Evolutionary conservation across 2,888 invertebrate genomes (phyloP).

Genomic region (Caenorhabditis sp.): DNA sequence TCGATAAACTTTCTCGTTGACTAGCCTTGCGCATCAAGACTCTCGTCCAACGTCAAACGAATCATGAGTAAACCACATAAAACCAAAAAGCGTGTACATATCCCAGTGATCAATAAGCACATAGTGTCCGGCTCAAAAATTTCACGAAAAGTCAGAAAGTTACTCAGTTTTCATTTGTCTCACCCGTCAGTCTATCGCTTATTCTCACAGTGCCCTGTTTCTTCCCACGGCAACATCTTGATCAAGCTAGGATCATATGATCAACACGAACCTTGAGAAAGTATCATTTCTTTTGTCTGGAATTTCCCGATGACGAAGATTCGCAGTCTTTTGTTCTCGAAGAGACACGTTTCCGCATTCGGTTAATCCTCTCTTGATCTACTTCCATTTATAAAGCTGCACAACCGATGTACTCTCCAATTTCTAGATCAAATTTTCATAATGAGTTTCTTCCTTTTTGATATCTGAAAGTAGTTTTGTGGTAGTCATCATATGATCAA

Average conservation of each 20-base stretch:
- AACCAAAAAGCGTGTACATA: slow-evolving; percentile 7
- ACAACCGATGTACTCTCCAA: background rate
- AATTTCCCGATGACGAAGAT: slow-evolving; percentile 22
- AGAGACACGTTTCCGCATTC: background rate
- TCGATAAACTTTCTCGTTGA: background rate
- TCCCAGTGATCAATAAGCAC: slow-evolving; percentile 20
- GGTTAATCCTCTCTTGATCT: slow-evolving; percentile 17
- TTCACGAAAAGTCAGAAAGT: slow-evolving; percentile 11
- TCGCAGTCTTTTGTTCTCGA: background rate
- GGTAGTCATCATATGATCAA: background rate
- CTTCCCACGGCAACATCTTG: background rate
- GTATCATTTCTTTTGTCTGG: slow-evolving; percentile 12
- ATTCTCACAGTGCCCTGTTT: slow-evolving; percentile 1
- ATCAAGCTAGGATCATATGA: slow-evolving; percentile 19
- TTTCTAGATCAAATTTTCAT: background rate
- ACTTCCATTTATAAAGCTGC: slow-evolving; percentile 5
- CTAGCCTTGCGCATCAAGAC: slow-evolving; percentile 1
- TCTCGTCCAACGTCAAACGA: background rate
- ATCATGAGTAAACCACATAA: background rate
- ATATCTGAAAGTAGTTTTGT: background rate
- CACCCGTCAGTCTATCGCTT: background rate
- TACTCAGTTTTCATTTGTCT: slow-evolving; percentile 7
- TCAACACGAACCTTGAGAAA: slow-evolving; percentile 2
- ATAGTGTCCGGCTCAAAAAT: background rate
- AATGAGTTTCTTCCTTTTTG: background rate